Base-by-base conservation (phyloP, 1,140 invertebrate genomes). In the Nasonia longicornis region DNA sequence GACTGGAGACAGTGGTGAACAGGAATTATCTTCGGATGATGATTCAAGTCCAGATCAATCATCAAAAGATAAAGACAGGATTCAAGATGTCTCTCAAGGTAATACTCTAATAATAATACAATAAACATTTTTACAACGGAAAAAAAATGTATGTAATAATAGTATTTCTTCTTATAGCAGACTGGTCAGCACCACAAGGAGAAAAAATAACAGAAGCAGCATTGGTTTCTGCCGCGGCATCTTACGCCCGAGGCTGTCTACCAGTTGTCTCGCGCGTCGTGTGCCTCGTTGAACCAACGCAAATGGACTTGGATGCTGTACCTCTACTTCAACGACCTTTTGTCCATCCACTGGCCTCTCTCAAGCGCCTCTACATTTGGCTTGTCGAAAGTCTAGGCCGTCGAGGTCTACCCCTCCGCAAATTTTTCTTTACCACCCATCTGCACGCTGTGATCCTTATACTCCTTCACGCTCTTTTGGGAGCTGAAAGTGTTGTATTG, bases 121-220 rank as follows among this genome's bases (percentile, higher is more conserved):
- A 63, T 78, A 48, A 79, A n/a, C n/a, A 64, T 12, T 26, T 7
- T 22, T 66, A 10, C 12, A 67, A 72, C 38, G 38, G 10, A 81
- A 78, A 77, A 77, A 64, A 80, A 69, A 35, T 48, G 83, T 63
- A 31, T 70, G 35, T 38, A 80, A 22, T 80, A 82, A 2, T 52
- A 89, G 6, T 58, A 58, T 58, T 58, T n/a, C 3, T 58, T 58
- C 16, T 58, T 58, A 20, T 4, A 58, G 16, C 16, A 8, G 88
- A 86, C 75, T 88, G 89, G 84, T 87, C 89, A 8, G 92, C 93
- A 70, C 90, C 92, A 72, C 92, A 92, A 77, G 94, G 94, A 52
- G 93, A 94, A 63, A 95, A 96, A 84, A 91, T 97, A 69, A 95
- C 94, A 0, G 95, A 97, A 86, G 95, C 96, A 58, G 93, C 94